Evolutionary conservation across 2,113 vertebrate genomes (phyloP).

Genomic region (Cyanocitta stelleri): DNA sequence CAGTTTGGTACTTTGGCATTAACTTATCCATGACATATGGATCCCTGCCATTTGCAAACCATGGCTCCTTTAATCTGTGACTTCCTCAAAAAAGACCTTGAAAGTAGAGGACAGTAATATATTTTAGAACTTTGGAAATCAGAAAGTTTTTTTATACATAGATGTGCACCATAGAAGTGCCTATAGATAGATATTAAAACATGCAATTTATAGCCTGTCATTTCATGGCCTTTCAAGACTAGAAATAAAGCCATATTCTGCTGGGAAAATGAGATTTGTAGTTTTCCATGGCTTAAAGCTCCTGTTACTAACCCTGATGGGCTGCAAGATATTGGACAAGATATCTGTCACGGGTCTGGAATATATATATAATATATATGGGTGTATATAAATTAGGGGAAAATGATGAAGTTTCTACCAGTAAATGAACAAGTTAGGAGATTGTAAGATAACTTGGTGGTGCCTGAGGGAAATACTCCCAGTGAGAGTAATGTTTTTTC

Average conservation of each 20-base stretch:
- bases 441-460: not conserved
- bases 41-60: not conserved
- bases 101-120: slow-evolving; percentile 33
- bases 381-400: slow-evolving; percentile 8
- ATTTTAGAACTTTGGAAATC: slow-evolving; percentile 46
- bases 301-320: slow-evolving; percentile 17
- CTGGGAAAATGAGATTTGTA: slow-evolving; percentile 58
- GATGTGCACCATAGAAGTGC: not conserved
- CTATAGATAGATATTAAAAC: slow-evolving; percentile 63
- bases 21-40: not conserved
- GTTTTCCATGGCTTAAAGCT: slow-evolving; percentile 38
- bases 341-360: not conserved
- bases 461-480: not conserved
- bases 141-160: slow-evolving; percentile 40
- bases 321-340: slow-evolving; percentile 1
- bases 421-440: not conserved
- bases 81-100: slow-evolving; percentile 34
- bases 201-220: slow-evolving; percentile 59
- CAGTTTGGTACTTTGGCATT: not conserved
- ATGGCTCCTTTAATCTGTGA: not conserved
- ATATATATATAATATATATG: not conserved
- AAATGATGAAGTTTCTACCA: not conserved
- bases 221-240: slow-evolving; percentile 57
- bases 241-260: slow-evolving; percentile 46
- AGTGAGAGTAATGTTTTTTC: slow-evolving; percentile 10